Evolutionary conservation across 2,888 invertebrate species (phyloP), one percentile per base, ranked within the genome.

Genomic region (Cinara cedri): DNA sequence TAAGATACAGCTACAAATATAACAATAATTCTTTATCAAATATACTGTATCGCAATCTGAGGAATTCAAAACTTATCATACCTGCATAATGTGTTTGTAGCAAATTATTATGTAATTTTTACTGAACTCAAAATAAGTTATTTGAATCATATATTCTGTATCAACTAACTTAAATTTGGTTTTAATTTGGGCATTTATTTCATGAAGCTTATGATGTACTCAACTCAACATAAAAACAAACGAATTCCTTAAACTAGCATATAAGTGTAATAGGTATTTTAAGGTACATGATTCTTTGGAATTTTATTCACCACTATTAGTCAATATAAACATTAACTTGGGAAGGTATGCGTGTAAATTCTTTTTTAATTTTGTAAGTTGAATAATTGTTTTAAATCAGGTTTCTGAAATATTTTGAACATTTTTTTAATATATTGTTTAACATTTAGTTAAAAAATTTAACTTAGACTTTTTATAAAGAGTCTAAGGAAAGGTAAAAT

Each of bases 191-290:
- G 34, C 60, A 60, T 60, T 46, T 62, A 62, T 72, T 62, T 72
- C 49, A 21, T 49, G 34, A 34, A 49, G 19, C 72, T 62, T 26
- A 11, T n/a, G 62, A 26, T 34, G 62, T 72, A 62, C 49, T 49
- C 72, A 14, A 46, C 60, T 26, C 70, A 54, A 1, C 34, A 3
- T 10, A 49, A 19, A 72, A 72, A 72, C 60, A 72, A 72, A 72
- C 62, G 49, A 72, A 72, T 62, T 72, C 72, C 62, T 72, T n/a
- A 51, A 62, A 49, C 62, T 49, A 62, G 62, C 72, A 72, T 62
- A 72, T 49, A 72, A 49, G 49, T 14, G 60, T 62, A 62, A 72
- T 4, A 72, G 49, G 51, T 49, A 72, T 72, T 62, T 51, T 26
- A 26, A 26, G 49, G 60, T 34, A 51, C 62, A 72, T 19, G 62